Conservation (phyloP, 2,113 vertebrate genomes). For the Tyrannus savana region DNA sequence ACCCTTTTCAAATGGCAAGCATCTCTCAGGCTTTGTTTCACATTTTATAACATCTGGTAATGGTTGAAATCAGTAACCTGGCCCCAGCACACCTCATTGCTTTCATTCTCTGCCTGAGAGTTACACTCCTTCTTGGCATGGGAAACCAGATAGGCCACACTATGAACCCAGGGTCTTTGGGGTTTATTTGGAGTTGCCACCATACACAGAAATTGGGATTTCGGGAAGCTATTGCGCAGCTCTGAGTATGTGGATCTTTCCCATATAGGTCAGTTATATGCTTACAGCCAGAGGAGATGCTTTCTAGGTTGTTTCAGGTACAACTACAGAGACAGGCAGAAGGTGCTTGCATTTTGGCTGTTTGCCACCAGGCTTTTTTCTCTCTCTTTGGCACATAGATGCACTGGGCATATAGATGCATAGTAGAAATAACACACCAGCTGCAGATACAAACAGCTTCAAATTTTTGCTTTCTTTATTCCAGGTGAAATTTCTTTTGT, state of each 20-base stretch:
- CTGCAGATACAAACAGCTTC: background rate
- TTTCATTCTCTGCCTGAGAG: background rate
- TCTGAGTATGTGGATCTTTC: background rate
- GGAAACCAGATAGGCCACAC: background rate
- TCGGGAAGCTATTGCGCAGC: background rate
- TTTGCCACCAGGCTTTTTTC: background rate
- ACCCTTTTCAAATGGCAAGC: background rate
- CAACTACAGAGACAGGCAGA: background rate
- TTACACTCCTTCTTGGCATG: fast-evolving
- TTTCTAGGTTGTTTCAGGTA: background rate
- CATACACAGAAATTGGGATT: background rate
- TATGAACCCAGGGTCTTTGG: background rate
- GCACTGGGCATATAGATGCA: fast-evolving
- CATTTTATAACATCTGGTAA: background rate
- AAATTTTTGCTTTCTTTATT: background rate
- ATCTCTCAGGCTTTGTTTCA: background rate
- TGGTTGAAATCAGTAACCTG: background rate
- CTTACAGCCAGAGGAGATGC: background rate
- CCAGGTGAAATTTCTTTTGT: background rate
- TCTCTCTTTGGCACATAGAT: background rate
- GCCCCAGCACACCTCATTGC: background rate
- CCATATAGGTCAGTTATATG: background rate
- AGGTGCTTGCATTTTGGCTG: background rate
- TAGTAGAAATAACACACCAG: background rate
- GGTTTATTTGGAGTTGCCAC: background rate